Evolutionary conservation across 1,140 invertebrate genomes (phyloP), one percentile per base, ranked within the genome.

Genomic region (Zaprionus taronus): DNA sequence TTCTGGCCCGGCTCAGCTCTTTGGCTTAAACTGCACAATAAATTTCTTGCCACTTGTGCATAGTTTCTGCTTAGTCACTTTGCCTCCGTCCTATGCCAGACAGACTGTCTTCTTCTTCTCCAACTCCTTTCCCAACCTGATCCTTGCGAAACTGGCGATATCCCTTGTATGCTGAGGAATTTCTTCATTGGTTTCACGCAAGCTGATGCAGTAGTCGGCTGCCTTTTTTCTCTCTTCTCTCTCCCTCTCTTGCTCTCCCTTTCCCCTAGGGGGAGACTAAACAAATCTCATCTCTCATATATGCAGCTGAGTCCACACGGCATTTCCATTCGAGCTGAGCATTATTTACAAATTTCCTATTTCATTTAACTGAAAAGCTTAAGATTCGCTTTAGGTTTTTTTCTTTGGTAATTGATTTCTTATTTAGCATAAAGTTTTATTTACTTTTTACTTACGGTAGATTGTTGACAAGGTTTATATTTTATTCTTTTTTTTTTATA

Each of bases 11-110:
- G 72, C 83, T 91, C 75, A 71, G 84, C 75, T 91, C 73, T 79
- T 89, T 89, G 83, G 81, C 80, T 89, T 83, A 83, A 86, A 72
- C 84, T 72, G 69, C 74, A 66, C 72, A 72, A 90, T 84, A 89
- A 89, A 87, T 89, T 86, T 80, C 67, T 73, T 78, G 74, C 74
- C 71, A 75, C 78, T 81, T 89, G 89, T 81, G 60, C 67, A 65
- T 78, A 79, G 72, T 91, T 83, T 68, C 66, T 85, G 41, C 31
- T 72, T 81, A 81, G 81, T 81, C 81, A 72, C 79, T 73, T 77
- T 56, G 67, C 38, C 28, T 31, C 28, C 28, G 28, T 1, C 2
- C 28, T 24, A 0, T 26, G 14, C 61, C 12, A 24, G 38, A n/a
- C 28, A 31, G 28, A 31, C 28, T 7, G 28, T 7, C 28, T 31